Evolutionary conservation across 2,797 vertebrate genomes (phyloP), one percentile per base, ranked within the genome.

Genomic region (Myotis daubentonii): DNA sequence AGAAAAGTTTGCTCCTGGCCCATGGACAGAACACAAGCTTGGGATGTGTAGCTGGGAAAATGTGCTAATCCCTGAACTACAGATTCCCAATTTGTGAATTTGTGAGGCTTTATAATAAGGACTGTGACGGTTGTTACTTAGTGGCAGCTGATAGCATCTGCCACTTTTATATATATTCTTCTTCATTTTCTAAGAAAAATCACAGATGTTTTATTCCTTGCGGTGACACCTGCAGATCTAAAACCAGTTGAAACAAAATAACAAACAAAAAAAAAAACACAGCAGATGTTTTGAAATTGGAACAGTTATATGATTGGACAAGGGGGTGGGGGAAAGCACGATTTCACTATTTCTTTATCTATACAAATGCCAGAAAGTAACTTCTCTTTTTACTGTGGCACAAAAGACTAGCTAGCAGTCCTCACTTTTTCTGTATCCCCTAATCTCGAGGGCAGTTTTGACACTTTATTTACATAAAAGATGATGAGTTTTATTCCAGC

Each of bases 141-240:
- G 81, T 89, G 96, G 97, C 96, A 97, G 94, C 94, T 98, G 97
- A 96, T 97, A 92, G 93, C 94, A 96, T 96, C 96, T 98, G 97
- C 89, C 88, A 97, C 41, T n/a, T 97, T 96, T 97, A 93, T 33
- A 33, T 83, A 94, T 92, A 96, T 97, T 97, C 82, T 80, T 70
- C 75, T 97, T 95, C 55, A 6, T 97, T 98, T 97, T 97, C 89
- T 95, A 36, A 93, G 95, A 70, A n/a, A 53, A 96, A 80, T 97
- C 97, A 97, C 97, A 98, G 97, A 97, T 98, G 96, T 98, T 98
- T 96, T 95, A 62, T 97, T 93, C 95, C 96, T 87, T 87, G 33
- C 66, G 74, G 96, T 98, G 97, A 98, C 97, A 98, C 96, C 97
- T 98, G 97, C 96, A 97, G 92, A 93, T 94, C 90, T 97, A 97